Percentiles rank a stretch among this genome's conserved stretches.
Conservation (phyloP, 2,797 vertebrate species). For the Monodelphis domestica region DNA sequence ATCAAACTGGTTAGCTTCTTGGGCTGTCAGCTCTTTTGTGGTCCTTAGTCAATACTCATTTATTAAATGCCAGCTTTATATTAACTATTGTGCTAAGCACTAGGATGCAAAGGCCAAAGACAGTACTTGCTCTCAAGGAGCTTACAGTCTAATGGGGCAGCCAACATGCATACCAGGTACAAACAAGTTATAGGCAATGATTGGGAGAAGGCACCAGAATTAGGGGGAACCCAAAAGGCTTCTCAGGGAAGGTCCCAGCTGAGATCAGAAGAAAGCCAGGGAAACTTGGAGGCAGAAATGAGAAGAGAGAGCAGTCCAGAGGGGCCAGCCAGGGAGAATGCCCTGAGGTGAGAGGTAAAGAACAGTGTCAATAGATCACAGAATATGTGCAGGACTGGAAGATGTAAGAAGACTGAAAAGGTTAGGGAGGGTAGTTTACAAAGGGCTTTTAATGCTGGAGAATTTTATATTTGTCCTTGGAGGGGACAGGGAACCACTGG, state of each 20-base stretch:
- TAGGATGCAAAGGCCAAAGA: neutral
- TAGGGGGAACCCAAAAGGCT: neutral
- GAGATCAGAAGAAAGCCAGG: neutral
- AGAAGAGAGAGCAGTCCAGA: no score
- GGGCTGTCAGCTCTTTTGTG: neutral
- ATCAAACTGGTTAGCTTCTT: neutral
- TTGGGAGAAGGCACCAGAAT: no score
- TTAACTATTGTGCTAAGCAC: neutral
- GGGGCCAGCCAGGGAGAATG: neutral
- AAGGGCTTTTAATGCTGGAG: neutral
- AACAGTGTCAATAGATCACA: neutral
- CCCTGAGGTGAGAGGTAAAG: neutral
- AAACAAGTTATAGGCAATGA: neutral
- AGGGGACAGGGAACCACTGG: no score
- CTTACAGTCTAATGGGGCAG: neutral
- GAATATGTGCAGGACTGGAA: neutral
- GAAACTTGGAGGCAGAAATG: no score
- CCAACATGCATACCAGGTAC: neutral
- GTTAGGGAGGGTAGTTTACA: neutral
- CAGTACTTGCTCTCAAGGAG: neutral
- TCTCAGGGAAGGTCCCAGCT: neutral
- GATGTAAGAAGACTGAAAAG: neutral
- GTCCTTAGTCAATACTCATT: neutral
- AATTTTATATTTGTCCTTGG: neutral
- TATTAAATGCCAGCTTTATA: neutral